A percentile compares a stretch with the other conserved stretches of the same genome.
Conservation (phyloP, 2,888 invertebrate species). For the Xylota segnis region DNA sequence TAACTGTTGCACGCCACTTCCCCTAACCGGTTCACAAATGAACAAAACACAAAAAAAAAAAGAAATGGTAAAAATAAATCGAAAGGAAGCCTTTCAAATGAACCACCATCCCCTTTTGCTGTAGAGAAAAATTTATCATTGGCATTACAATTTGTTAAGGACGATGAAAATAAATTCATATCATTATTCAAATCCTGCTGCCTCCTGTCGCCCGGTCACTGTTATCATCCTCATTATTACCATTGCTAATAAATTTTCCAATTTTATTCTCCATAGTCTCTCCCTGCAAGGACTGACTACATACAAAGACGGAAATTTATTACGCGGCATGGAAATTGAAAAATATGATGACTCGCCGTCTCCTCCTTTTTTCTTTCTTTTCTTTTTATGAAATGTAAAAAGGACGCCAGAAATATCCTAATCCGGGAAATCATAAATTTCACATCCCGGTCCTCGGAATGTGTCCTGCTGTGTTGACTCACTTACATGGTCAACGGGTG, state of each 20-base stretch:
- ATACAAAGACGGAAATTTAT: conserved; percentile 65
- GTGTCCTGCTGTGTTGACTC: conserved; percentile 63
- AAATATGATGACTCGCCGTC: conserved; percentile 68
- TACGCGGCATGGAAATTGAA: conserved; percentile 73
- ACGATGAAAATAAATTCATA: conserved; percentile 73
- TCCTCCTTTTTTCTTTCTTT: conserved; percentile 13
- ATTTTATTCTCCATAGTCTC: conserved; percentile 43
- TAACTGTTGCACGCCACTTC: conserved; percentile 64
- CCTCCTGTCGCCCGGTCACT: conserved; percentile 72
- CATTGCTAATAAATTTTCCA: conserved; percentile 72
- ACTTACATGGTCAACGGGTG: conserved; percentile 69
- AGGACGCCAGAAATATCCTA: conserved; percentile 65
- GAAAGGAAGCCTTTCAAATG: conserved; percentile 41
- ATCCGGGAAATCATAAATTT: conserved; percentile 70
- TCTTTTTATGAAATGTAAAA: conserved; percentile 49
- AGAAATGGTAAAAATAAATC: not conserved
- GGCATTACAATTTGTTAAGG: conserved; percentile 75
- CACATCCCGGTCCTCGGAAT: conserved; percentile 43
- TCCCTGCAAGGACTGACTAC: conserved; percentile 22
- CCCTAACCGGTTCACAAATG: conserved; percentile 17
- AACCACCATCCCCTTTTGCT: conserved; percentile 29
- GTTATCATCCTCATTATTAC: conserved; percentile 73
- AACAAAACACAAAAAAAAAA: conserved; percentile 13
- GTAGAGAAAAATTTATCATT: conserved; percentile 59
- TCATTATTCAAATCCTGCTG: conserved; percentile 71